Base-by-base conservation (phyloP, 2,888 invertebrate genomes). In the Gryllus longicercus region DNA sequence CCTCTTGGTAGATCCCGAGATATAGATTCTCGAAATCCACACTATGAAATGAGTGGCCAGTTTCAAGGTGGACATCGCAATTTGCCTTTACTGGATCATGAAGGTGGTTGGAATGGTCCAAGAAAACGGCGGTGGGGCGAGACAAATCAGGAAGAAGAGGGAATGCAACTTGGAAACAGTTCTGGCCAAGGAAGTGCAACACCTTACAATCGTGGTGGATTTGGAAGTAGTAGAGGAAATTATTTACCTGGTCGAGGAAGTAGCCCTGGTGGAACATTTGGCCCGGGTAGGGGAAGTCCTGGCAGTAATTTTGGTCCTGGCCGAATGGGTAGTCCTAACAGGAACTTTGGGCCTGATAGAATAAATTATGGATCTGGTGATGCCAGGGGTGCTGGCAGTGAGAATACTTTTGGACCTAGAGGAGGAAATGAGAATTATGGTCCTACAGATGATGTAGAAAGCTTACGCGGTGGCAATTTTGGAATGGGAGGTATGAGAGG, bases 131-230 rank as follows among this genome's bases (percentile, higher is more conserved):
- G 76, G 23, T 76, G 76, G 76, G 76, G 76, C 2, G 76, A 76
- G 23, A 18, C 23, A 14, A 10, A 76, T 76, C 25, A 76, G 10
- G 76, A 76, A 21, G 38, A 38, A 11, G 76, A 63, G n/a, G 63
- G 63, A n/a, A 63, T 63, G 63, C 63, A 63, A 63, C n/a, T n/a
- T 23, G 76, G 76, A 76, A 76, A 76, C 76, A 76, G 25, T 76
- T 25, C 76, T 23, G 76, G 25, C 21, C 76, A 76, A 76, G 76
- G 76, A 76, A 76, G 16, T 25, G 21, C 25, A 1, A 25, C 11
- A 23, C 23, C 8, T 16, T 76, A 23, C 14, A 16, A 25, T 76
- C 23, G 76, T 23, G 76, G 76, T 10, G 16, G 23, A 23, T 25
- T 23, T 23, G 25, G 25, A 23, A 25, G 23, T 23, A 25, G 38